These are phyloP conservation scores for Chrysogorgia sp. DNA, from an alignment of 92 coral and sea anemone species.

Conservation along the genomic window DNA sequence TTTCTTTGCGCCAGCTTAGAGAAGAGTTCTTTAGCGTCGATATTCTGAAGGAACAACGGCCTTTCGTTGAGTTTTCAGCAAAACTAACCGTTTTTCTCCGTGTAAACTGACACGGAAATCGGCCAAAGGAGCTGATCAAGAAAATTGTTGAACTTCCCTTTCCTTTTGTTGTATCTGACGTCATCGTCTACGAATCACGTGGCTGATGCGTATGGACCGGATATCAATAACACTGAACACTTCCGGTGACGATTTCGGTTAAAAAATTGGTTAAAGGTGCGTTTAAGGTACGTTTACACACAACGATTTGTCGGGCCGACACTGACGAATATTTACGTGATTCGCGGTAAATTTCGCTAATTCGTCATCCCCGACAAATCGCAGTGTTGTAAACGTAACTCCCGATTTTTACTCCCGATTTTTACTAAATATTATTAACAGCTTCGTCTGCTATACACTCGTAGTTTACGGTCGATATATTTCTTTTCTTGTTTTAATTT, in stretches of 20 bases:
- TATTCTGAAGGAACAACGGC: background rate
- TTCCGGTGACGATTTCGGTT: background rate
- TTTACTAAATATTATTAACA: too few species aligned
- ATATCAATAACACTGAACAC: background rate
- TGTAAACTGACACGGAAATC: slow-evolving; percentile 23
- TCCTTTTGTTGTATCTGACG: slow-evolving; percentile 36
- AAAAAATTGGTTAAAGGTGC: too few species aligned
- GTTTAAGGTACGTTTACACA: too few species aligned
- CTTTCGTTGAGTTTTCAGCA: background rate
- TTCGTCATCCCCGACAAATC: too few species aligned
- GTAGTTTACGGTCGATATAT: too few species aligned
- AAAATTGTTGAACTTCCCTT: background rate
- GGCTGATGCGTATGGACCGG: slow-evolving; percentile 18
- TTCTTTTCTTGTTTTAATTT: too few species aligned
- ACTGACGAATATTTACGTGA: too few species aligned
- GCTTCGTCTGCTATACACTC: too few species aligned
- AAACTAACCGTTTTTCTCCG: background rate
- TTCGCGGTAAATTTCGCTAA: too few species aligned
- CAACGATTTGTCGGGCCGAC: too few species aligned
- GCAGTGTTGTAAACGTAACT: too few species aligned
- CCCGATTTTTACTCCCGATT: too few species aligned
- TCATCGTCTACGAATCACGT: slow-evolving; percentile 24
- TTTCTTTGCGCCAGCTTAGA: slow-evolving; percentile 28
- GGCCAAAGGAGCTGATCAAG: background rate
- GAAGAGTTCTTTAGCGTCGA: slow-evolving; percentile 3